Conservation (phyloP, 2,888 invertebrate genomes). For the Rhimphoctona megacephalus region DNA sequence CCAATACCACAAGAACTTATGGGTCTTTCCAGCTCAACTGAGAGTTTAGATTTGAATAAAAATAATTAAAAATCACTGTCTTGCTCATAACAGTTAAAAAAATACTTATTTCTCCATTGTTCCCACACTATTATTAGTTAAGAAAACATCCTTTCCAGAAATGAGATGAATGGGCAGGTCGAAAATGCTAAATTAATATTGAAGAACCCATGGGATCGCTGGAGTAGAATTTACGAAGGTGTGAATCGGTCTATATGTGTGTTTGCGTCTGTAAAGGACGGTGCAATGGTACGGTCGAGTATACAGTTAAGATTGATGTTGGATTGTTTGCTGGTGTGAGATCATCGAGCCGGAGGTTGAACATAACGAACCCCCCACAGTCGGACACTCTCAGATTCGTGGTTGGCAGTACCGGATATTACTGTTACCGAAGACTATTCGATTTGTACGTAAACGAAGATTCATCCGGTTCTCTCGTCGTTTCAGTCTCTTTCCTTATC, state of each 20-base stretch:
- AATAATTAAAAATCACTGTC: not conserved
- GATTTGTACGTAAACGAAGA: conserved; percentile 79
- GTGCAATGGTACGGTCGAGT: conserved; percentile 62
- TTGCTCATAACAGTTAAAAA: not conserved
- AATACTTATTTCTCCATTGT: not conserved
- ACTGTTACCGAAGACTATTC: conserved; percentile 80
- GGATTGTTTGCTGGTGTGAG: conserved; percentile 51
- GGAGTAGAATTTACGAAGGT: conserved; percentile 40
- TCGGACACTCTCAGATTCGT: conserved; percentile 67
- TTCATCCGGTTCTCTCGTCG: conserved; percentile 70
- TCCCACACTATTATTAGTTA: not conserved
- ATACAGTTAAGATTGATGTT: conserved; percentile 53
- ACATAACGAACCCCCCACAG: conserved; percentile 74
- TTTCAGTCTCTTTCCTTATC: conserved; percentile 25
- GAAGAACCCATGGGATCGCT: conserved; percentile 3
- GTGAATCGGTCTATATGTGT: conserved; percentile 35
- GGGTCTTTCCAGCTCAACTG: conserved; percentile 16
- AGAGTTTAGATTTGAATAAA: not conserved
- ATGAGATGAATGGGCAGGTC: not conserved
- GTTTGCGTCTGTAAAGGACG: conserved; percentile 62
- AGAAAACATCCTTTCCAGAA: not conserved
- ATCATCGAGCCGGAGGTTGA: conserved; percentile 70
- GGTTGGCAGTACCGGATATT: conserved; percentile 79
- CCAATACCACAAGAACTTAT: conserved; percentile 34
- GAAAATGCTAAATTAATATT: not conserved